Percentiles rank a stretch among this genome's conserved stretches.
Conservation (phyloP, 2,888 invertebrate species). For the Drosophila atripex region DNA sequence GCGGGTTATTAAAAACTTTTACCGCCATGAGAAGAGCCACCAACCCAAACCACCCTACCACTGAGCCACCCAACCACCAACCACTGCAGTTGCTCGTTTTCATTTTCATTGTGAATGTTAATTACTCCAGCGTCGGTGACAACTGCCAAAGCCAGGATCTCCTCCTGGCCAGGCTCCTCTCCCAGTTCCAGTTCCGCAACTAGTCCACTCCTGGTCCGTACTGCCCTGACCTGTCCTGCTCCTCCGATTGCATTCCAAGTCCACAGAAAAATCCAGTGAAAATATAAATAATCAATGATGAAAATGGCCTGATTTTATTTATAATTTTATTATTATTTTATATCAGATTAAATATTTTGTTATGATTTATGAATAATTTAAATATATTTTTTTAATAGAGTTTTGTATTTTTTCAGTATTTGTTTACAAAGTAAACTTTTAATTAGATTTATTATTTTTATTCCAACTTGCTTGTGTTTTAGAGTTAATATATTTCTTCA, state of each 20-base stretch:
- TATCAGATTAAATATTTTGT: no score
- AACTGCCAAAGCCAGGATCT: conserved; percentile 48
- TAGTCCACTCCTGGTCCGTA: background rate
- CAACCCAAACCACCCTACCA: background rate
- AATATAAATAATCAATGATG: background rate
- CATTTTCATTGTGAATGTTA: conserved; percentile 77
- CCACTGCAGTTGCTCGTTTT: conserved; percentile 65
- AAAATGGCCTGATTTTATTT: no score
- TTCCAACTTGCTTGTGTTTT: no score
- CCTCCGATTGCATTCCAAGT: background rate
- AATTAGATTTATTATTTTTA: no score
- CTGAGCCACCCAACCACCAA: conserved; percentile 5
- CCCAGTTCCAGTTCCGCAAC: background rate
- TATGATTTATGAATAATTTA: no score
- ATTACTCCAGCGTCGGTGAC: conserved; percentile 57
- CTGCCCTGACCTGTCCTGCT: background rate
- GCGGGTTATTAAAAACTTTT: conserved; percentile 77
- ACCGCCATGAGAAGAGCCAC: conserved; percentile 24
- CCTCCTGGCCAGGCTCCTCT: conserved; percentile 6
- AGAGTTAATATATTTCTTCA: background rate
- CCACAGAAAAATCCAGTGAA: background rate
- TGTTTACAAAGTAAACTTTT: no score
- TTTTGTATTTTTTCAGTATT: no score
- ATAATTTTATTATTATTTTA: no score
- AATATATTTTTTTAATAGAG: no score